A percentile compares a stretch with the other conserved stretches of the same genome.
Evolutionary conservation across 1,140 invertebrate genomes (phyloP).

Genomic region (Tetragnatha versicolor): DNA sequence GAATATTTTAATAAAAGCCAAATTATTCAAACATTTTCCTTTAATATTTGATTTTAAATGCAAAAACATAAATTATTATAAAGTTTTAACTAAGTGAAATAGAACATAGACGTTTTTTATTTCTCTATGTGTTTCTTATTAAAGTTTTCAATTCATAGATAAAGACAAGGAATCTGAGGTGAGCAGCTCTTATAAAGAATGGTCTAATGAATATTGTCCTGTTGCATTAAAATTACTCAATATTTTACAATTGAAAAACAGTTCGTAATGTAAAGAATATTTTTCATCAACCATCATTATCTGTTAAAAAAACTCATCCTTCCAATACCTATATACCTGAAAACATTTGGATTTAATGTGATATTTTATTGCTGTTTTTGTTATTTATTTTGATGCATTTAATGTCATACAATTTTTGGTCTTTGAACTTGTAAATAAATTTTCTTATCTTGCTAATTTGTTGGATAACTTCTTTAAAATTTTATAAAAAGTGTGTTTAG

Average conservation of each 20-base stretch:
- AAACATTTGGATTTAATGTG: not conserved
- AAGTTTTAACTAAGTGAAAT: too few relatives aligned
- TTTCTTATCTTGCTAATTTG: not conserved
- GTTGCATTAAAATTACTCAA: constrained; percentile 23
- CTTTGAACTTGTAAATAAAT: not conserved
- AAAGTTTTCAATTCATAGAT: not conserved
- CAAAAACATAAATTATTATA: not conserved
- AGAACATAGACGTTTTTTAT: too few relatives aligned
- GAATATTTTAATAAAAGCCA: too few relatives aligned
- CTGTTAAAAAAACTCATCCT: too few relatives aligned
- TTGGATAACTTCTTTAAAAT: not conserved
- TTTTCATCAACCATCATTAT: not conserved
- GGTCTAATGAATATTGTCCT: constrained; percentile 21
- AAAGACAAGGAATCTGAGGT: not conserved
- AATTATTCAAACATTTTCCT: too few relatives aligned
- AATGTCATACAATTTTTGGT: not conserved
- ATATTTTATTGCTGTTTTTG: not conserved
- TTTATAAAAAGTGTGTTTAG: too few relatives aligned
- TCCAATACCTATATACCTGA: too few relatives aligned
- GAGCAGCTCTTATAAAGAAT: not conserved
- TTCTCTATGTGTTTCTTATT: not conserved
- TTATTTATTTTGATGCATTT: not conserved
- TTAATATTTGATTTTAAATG: not conserved
- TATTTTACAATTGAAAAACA: not conserved
- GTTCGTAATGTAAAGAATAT: not conserved